Evolutionary conservation across 64 coral and sea anemone species (phyloP).

Genomic region (Exaiptasia diaphana): DNA sequence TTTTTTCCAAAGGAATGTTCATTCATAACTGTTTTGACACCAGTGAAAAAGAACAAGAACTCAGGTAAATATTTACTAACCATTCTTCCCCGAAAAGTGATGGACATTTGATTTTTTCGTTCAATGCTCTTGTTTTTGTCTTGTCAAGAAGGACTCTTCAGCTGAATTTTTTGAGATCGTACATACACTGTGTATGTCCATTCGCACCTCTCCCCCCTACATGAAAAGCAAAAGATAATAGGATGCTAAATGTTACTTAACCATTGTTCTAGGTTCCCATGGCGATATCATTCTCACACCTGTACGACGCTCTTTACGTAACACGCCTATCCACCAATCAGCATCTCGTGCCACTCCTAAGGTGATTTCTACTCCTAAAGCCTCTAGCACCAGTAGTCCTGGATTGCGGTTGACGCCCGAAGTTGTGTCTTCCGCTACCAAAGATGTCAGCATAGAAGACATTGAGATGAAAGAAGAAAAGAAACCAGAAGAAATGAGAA

Average conservation of each 20-base stretch:
- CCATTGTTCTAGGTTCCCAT: not conserved
- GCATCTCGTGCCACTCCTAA: slow-evolving; percentile 35
- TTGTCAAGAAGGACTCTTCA: too few relatives aligned
- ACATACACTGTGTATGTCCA: too few relatives aligned
- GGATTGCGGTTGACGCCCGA: slow-evolving; percentile 43
- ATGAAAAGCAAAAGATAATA: too few relatives aligned
- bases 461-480: too few relatives aligned
- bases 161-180: too few relatives aligned
- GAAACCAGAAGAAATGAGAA: too few relatives aligned
- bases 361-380: slow-evolving; percentile 44
- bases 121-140: not conserved
- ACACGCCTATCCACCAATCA: slow-evolving; percentile 14
- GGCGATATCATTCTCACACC: slow-evolving; percentile 53
- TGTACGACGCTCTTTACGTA: slow-evolving; percentile 66
- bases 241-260: too few relatives aligned
- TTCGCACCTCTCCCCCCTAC: not conserved
- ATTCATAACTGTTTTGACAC: slow-evolving; percentile 77
- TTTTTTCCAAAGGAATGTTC: slow-evolving; percentile 57
- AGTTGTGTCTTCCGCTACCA: not conserved
- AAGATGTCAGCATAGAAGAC: too few relatives aligned
- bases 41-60: slow-evolving; percentile 58
- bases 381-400: slow-evolving; percentile 4
- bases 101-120: not conserved
- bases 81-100: too few relatives aligned
- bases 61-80: not conserved